These are phyloP conservation scores for Hyposmocoma kahamanoa DNA, from an alignment of 1,140 invertebrate species.

Conservation along the genomic window DNA sequence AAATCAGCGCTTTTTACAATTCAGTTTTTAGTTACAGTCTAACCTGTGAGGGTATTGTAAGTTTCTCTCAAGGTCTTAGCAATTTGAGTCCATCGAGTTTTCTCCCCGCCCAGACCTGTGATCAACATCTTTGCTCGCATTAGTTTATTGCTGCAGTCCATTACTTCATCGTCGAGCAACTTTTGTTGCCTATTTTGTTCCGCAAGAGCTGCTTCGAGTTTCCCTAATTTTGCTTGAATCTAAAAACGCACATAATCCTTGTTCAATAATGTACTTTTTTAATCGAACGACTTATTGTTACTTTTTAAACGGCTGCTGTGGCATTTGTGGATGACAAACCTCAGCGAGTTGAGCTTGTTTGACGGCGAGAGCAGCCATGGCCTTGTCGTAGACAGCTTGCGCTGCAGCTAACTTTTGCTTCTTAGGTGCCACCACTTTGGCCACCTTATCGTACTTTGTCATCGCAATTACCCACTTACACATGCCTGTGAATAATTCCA, in stretches of 20 bases:
- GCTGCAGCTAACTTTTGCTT: conserved; percentile 86
- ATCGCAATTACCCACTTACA: conserved; percentile 95
- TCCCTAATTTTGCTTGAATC: conserved; percentile 70
- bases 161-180: conserved; percentile 84
- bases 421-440: conserved; percentile 90
- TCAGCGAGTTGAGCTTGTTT: conserved; percentile 86
- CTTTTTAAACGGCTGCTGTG: no score
- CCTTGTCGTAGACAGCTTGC: conserved; percentile 80
- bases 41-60: conserved; percentile 76
- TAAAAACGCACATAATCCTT: no score
- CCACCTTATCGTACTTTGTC: conserved; percentile 94
- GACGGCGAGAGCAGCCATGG: conserved; percentile 79
- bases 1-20: no score
- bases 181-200: conserved; percentile 78
- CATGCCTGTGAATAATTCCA: conserved; percentile 74
- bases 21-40: no score
- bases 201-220: conserved; percentile 80
- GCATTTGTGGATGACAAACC: conserved; percentile 49
- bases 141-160: conserved; percentile 91
- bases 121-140: conserved; percentile 95
- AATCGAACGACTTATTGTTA: no score
- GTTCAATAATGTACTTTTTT: no score
- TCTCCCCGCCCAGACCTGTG: conserved; percentile 88
- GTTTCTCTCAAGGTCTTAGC: conserved; percentile 83
- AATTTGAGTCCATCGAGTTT: conserved; percentile 86